A percentile compares a stretch with the other conserved stretches of the same genome.
Evolutionary conservation across 2,797 vertebrate genomes (phyloP).

Genomic region (Paratrypauchen microcephalus): DNA sequence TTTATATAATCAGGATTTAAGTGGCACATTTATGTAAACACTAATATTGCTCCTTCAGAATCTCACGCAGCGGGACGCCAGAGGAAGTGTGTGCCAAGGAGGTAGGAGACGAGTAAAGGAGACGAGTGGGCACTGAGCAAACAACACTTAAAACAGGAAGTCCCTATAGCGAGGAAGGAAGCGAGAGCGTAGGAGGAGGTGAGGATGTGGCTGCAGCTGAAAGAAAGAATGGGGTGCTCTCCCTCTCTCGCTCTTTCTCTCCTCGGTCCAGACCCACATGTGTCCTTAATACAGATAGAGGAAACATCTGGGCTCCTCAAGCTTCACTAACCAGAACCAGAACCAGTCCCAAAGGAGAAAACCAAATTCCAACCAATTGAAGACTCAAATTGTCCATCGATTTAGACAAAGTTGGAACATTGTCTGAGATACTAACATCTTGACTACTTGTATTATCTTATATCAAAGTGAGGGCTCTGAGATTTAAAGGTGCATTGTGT

Average conservation of each 20-base stretch:
- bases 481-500: too few species aligned
- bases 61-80: slow-evolving; percentile 43
- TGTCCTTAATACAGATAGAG: slow-evolving; percentile 49
- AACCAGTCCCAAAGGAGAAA: slow-evolving; percentile 21
- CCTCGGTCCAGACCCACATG: slow-evolving; percentile 28
- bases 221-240: slow-evolving; percentile 25
- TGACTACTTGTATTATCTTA: too few species aligned
- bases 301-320: slow-evolving; percentile 62
- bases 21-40: slow-evolving; percentile 14
- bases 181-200: slow-evolving; percentile 43
- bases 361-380: slow-evolving; percentile 5
- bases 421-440: neutral
- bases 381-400: slow-evolving; percentile 18
- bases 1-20: neutral
- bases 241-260: too few species aligned
- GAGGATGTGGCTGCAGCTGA: slow-evolving; percentile 52
- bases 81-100: slow-evolving; percentile 62
- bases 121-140: slow-evolving; percentile 65
- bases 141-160: slow-evolving; percentile 66
- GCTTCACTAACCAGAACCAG: slow-evolving; percentile 45
- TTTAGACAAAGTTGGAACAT: neutral
- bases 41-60: slow-evolving; percentile 11
- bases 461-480: too few species aligned
- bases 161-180: slow-evolving; percentile 61
- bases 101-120: slow-evolving; percentile 53